These are phyloP conservation scores for Catocala fraxini DNA, from an alignment of 2,888 invertebrate species.

Conservation along the genomic window DNA sequence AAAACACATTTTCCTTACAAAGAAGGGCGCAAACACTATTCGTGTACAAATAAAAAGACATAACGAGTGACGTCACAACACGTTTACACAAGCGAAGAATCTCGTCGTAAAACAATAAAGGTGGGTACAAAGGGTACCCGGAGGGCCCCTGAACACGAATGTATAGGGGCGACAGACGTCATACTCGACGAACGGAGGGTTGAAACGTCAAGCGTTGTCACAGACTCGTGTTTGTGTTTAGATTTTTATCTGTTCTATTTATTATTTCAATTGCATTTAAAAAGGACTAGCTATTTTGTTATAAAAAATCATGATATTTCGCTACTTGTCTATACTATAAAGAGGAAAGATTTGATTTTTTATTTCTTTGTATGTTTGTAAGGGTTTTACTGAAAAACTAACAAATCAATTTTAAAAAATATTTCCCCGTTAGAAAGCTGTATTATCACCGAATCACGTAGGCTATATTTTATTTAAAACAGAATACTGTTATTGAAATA, in stretches of 20 bases:
- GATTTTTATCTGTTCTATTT: constrained; percentile 4
- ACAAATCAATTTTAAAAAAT: no score
- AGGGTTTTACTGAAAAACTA: no score
- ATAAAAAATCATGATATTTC: neutral
- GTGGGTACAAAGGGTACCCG: constrained; percentile 54
- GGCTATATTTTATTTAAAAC: no score
- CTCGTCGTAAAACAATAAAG: constrained; percentile 68
- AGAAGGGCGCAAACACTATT: constrained; percentile 10
- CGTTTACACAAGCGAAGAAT: constrained; percentile 50
- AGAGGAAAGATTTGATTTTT: no score
- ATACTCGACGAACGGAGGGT: constrained; percentile 25
- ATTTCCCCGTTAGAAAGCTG: no score
- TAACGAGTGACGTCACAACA: constrained; percentile 39
- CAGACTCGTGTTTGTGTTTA: constrained; percentile 15
- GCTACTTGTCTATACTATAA: no score
- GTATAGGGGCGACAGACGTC: constrained; percentile 20
- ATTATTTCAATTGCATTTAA: neutral
- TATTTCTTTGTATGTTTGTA: no score
- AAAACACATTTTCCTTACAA: constrained; percentile 9
- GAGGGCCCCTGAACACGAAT: constrained; percentile 35
- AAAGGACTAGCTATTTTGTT: neutral
- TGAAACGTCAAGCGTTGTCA: constrained; percentile 23
- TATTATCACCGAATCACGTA: no score
- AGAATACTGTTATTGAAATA: no score
- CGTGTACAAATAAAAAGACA: constrained; percentile 30